These are phyloP conservation scores for Fregata magnificens DNA, from an alignment of 2,113 vertebrate genomes.

Conservation along the genomic window DNA sequence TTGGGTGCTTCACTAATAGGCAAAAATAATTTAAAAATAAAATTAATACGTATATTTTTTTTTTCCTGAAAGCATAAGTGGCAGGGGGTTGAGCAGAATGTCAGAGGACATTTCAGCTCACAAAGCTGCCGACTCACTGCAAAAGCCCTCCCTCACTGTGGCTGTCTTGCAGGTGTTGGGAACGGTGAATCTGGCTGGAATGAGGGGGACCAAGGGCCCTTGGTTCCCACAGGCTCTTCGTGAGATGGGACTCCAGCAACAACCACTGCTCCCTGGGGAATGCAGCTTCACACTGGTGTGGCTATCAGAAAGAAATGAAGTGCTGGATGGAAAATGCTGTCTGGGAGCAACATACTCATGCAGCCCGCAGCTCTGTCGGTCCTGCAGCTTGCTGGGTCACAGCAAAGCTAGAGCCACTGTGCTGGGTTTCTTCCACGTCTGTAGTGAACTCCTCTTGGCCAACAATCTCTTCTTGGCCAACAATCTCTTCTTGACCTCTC, in stretches of 20 bases:
- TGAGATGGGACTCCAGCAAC: background rate
- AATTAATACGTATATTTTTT: background rate
- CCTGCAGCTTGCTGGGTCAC: background rate
- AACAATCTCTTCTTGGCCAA: background rate
- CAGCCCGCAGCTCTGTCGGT: background rate
- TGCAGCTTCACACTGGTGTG: background rate
- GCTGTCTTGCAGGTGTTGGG: background rate
- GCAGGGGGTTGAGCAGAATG: background rate
- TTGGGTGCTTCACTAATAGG: background rate
- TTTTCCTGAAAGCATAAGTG: background rate
- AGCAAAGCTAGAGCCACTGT: background rate
- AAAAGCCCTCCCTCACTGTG: background rate
- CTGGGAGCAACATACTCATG: background rate
- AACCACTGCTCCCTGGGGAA: background rate
- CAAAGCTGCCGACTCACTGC: background rate
- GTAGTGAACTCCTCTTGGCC: background rate
- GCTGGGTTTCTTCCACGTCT: background rate
- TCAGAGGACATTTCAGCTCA: background rate
- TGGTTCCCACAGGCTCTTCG: fast-evolving
- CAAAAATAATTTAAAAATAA: background rate
- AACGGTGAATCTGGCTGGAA: background rate
- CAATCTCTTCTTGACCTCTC: background rate
- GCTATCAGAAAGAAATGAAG: background rate
- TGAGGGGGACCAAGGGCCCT: background rate
- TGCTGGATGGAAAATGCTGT: background rate